Base-by-base conservation (phyloP, 2,888 invertebrate genomes). In the Lepidocyrtinus sp. region DNA sequence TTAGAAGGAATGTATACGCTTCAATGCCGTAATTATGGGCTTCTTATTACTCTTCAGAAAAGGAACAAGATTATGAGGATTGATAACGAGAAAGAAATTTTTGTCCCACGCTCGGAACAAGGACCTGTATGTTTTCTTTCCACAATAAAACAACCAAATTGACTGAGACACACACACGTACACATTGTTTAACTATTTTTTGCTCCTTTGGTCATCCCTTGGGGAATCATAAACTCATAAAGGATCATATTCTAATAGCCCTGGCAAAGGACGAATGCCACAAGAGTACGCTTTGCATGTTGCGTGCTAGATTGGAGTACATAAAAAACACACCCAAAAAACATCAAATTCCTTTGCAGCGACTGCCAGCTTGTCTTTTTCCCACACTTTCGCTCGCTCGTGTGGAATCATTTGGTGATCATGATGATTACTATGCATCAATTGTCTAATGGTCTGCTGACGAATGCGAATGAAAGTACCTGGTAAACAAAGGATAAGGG, bases 361-460 rank as follows among this genome's bases (percentile, higher is more conserved):
- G 71, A 75, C 79, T 84, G 72, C 84, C 84, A 82, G 75, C 80
- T 84, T 82, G 82, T 75, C 76, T 76, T 78, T 77, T 84, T 84
- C 84, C 82, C 84, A 84, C 84, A 81, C 82, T 82, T 82, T 81
- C 73, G 55, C 73, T 36, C 72, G 71, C 80, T 75, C 75, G 75
- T 75, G 71, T 59, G 59, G 55, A 64, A 64, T 75, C 70, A 45
- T 63, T 64, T 65, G 61, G 24, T 67, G 46, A 36, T 36, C 7
- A 12, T 5, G 7, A 62, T 70, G 45, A 75, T 55, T 46, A 65
- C 65, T 59, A 61, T 61, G 69, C 69, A 63, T 70, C 63, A 27
- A 65, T 46, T 59, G 46, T 63, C 46, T 69, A 36, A 71, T 71
- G 61, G 64, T 36, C 73, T 21, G 46, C 46, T 17, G 63, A 64